Base-by-base conservation (phyloP, 2,797 vertebrate genomes). In the Myotis vivesi region DNA sequence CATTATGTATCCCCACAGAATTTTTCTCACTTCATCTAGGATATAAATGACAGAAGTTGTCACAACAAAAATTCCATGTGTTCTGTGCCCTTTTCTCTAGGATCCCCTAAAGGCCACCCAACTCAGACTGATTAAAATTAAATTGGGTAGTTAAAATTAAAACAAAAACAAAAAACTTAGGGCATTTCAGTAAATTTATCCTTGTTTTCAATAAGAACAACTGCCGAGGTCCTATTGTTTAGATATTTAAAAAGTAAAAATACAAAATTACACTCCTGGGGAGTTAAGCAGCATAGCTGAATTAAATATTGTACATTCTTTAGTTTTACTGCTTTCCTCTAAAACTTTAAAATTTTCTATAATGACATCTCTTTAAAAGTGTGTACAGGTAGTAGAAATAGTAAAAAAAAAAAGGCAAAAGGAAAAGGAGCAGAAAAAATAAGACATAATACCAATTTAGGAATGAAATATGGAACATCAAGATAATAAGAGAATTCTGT, bases 191-290 rank as follows among this genome's bases (percentile, higher is more conserved):
- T 94, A 94, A 77, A 13, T 87, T 71, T 30, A 46, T 73, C 69
- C 22, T 79, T 72, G 69, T 30, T 94, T 95, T 91, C 23, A 87
- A 59, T n/a, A 36, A 80, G 84, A 94, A 28, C 16, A 87, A 89
- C 41, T 96, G 59, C 71, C 59, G 85, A 72, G 12, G 84, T 81
- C 28, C 66, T 19, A 77, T 69, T 72, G 51, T 72, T 96, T 91
- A 89, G 75, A 95, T 73, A 89, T 93, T 85, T 93, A 72, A 89
- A 51, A 93, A 72, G 46, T 83, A 51, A 96, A 72, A 94, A 95
- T 53, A 76, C 94, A 94, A 94, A 97, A 68, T 3, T 3, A 82
- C 59, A 36, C 33, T 51, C 75, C 64, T 51, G 19, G 87, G 69
- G 91, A 82, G 41, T 49, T 15, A 53, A 12, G 51, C 6, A 64